Base-by-base conservation (phyloP, 2,888 invertebrate species). In the Nematopogon swammerdamellus region DNA sequence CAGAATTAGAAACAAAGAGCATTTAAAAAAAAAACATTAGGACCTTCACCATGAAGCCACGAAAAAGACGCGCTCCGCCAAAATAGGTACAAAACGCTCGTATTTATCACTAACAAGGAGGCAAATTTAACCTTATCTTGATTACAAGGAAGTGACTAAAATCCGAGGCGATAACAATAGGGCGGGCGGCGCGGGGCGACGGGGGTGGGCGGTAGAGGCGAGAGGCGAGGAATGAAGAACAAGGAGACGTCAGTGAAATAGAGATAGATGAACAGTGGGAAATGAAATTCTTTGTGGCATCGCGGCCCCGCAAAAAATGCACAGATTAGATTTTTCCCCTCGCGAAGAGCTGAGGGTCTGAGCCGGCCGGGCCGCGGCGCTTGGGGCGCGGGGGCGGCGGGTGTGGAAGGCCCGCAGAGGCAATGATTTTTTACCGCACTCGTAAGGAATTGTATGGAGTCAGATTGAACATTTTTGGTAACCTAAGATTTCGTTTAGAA, bases 231-330 rank as follows among this genome's bases (percentile, higher is more conserved):
- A 19, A 45, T 46, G 47, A 79, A 79, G 79, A 80, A 80, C 79
- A 77, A 76, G 76, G 76, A 70, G 76, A 71, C 75, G 79, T 79
- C 79, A 79, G 70, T 77, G 77, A 75, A 79, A 79, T 77, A 77
- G 79, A 80, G 80, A 80, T 77, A 80, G 79, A 80, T 80, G 80
- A 80, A 80, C 79, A 80, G 77, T 77, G 76, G 80, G 80, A 80
- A 80, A 80, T 80, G 80, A 80, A 80, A 80, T 80, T 80, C 80
- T 80, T 80, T 79, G 80, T 80, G 80, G 80, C 75, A 74, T 77
- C 76, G 77, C 77, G 77, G 76, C 75, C 79, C 72, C 80, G 79
- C 79, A 80, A 80, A 80, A 80, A 80, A 80, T 80, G 77, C 77
- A 75, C 76, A 80, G 80, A 80, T 80, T 80, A 80, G 80, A 80